Evolutionary conservation across 2,797 vertebrate genomes (phyloP), one percentile per base, ranked within the genome.

Genomic region (Gastrophryne carolinensis): DNA sequence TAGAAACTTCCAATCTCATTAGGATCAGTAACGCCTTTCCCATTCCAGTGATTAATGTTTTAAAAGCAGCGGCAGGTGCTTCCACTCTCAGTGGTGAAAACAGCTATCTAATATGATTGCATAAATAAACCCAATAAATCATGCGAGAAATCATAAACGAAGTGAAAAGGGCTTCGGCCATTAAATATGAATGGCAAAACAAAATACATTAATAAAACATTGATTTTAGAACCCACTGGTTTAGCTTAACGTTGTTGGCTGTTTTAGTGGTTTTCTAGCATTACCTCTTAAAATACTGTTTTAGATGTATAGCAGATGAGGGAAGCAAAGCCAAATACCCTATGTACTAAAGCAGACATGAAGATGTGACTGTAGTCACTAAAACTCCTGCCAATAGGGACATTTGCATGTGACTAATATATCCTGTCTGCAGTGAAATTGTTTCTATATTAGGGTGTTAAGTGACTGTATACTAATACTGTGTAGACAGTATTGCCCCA

Each of bases 51-150:
- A 73, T 71, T 49, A 34, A n/a, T 57, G 34, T 57, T 65, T 64
- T 26, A 41, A 56, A 56, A 66, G 17, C 49, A 66, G 52, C 30
- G 37, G 52, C 72, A 74, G 72, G 37, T 74, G 72, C n/a, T 66
- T 1, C 35, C 6, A 17, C 26, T 73, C 17, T 44, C 10, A 5
- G n/a, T 65, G 54, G 17, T 26, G 26, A 56, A 54, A 44, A 26
- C 30, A 30, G 49, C 62, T 13, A 34, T 30, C 26, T 54, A 47
- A 44, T 64, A 56, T 54, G 49, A 65, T 73, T 64, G 21, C 50
- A 73, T 39, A 72, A 64, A 54, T 57, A 66, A 56, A 65, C 39
- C 54, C 34, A 74, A 73, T 65, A 73, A 65, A 74, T 74, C 62
- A 57, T 56, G 62, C 9, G 3, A 32, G 10, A 73, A 57, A 57